Conservation (phyloP, 2,888 invertebrate species). For the Hypena proboscidalis region DNA sequence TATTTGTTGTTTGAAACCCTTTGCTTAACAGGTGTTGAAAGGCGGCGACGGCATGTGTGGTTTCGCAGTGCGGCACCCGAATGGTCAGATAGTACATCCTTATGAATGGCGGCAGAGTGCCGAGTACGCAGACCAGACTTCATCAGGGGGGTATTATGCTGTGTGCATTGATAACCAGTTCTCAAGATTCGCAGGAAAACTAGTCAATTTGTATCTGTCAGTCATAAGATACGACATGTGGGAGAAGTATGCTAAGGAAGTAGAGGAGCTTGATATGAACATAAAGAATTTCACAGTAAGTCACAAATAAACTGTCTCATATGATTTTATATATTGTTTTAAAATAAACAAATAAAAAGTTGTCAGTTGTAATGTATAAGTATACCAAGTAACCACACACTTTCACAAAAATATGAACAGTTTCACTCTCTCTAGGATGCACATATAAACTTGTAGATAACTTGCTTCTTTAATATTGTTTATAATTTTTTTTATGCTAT, state of each 20-base stretch:
- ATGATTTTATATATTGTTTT: no score
- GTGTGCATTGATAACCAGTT: constrained; percentile 97
- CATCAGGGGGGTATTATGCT: constrained; percentile 94
- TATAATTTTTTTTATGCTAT: background rate
- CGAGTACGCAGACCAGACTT: constrained; percentile 94
- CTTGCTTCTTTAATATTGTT: background rate
- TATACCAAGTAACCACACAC: no score
- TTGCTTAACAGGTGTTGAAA: constrained; percentile 89
- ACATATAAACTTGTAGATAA: no score
- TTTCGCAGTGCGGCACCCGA: constrained; percentile 94
- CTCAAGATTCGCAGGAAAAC: constrained; percentile 94
- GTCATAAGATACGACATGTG: constrained; percentile 97
- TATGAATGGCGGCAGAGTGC: constrained; percentile 96
- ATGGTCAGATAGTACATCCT: constrained; percentile 93
- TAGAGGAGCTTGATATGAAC: constrained; percentile 94
- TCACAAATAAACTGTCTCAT: constrained; percentile 39
- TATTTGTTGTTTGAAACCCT: constrained; percentile 5
- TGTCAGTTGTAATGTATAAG: no score
- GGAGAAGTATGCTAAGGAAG: constrained; percentile 95
- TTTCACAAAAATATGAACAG: no score
- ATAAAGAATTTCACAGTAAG: constrained; percentile 96
- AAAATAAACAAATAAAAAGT: no score
- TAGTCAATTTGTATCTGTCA: constrained; percentile 95
- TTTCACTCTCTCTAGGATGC: no score
- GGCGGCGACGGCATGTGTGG: constrained; percentile 98